Percentiles rank a stretch among this genome's conserved stretches.
Conservation (phyloP, 37 sponge, comb jelly and placozoan genomes). For the Amphimedon queenslandica region DNA sequence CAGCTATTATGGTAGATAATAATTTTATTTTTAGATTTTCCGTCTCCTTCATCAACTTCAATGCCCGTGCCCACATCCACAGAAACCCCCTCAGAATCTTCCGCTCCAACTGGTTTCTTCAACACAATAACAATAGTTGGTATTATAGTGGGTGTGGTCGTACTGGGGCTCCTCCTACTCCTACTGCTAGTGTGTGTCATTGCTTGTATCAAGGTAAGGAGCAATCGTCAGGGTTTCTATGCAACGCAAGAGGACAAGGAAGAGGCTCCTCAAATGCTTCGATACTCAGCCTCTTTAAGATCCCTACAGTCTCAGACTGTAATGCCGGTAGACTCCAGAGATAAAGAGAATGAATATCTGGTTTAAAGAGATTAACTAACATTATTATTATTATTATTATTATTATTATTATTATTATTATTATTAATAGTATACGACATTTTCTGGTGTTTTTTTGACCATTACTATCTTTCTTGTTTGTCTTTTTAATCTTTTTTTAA, state of each 20-base stretch:
- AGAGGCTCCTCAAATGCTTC: conserved; percentile 47
- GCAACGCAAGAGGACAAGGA: conserved; percentile 42
- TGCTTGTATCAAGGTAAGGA: conserved; percentile 8
- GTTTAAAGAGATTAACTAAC: background rate
- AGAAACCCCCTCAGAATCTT: background rate
- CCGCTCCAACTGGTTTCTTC: conserved; percentile 4
- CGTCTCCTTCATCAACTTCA: background rate
- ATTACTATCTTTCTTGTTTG: too few species aligned
- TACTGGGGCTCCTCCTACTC: conserved; percentile 8
- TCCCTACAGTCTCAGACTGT: conserved; percentile 56
- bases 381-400: too few species aligned
- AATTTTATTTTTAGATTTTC: too few species aligned
- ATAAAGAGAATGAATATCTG: conserved; percentile 44
- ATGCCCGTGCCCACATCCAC: background rate
- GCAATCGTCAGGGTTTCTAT: conserved; percentile 48
- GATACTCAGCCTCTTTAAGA: conserved; percentile 51
- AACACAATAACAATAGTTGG: conserved; percentile 15
- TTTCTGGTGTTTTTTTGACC: too few species aligned
- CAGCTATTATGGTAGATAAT: too few species aligned
- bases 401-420: too few species aligned
- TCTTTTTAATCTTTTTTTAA: too few species aligned
- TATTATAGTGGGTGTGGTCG: conserved; percentile 21
- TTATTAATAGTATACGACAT: too few species aligned
- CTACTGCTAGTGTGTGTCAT: conserved; percentile 14
- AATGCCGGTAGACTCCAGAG: conserved; percentile 19